Base-by-base conservation (phyloP, 2,113 vertebrate species). In the Xiphophorus maculatus region DNA sequence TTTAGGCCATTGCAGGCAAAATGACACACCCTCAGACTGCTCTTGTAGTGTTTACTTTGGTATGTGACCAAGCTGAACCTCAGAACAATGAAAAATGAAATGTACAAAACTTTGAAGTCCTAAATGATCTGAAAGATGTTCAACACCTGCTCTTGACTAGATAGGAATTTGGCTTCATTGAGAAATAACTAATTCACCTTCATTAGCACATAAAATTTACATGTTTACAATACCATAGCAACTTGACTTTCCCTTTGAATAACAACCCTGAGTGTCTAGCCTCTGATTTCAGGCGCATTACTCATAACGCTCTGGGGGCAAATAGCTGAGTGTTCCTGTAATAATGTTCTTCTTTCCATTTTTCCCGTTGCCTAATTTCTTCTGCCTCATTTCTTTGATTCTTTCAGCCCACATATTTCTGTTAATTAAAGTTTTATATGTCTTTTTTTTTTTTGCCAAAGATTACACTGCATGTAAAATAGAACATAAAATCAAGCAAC, bases 271-370 rank as follows among this genome's bases (percentile, higher is more conserved):
- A 88, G 88, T 85, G 89, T 76, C 86, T 89, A 75, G 84, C 77
- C 74, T 83, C 63, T 77, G 71, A 71, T 83, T 66, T 75, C 68
- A 89, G 76, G 81, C 60, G 3, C 61, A 89, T 88, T 90, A 91
- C 69, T 92, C 91, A 93, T 58, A 71, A 66, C 48, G 58, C 2
- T 40, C 80, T 83, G 58, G 80, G 69, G 85, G 87, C 82, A 82
- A 88, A 90, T 90, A 89, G 70, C 79, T 91, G 66, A 89, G 80
- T 77, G 76, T 91, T 68, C 80, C 71, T 61, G 79, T 90, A 85
- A 90, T 91, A 27, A 81, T 73, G 63, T 79, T 84, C 69, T 60
- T 42, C 72, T 90, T 83, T 76, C 66, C 61, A 79, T 86, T 81
- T 80, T 69, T 33, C 44, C 44, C 17, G 73, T 71, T 64, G 54